phyloP scores from a whole-genome alignment of 2,113 vertebrate genomes.

The Protobothrops flavoviridis region DNA sequence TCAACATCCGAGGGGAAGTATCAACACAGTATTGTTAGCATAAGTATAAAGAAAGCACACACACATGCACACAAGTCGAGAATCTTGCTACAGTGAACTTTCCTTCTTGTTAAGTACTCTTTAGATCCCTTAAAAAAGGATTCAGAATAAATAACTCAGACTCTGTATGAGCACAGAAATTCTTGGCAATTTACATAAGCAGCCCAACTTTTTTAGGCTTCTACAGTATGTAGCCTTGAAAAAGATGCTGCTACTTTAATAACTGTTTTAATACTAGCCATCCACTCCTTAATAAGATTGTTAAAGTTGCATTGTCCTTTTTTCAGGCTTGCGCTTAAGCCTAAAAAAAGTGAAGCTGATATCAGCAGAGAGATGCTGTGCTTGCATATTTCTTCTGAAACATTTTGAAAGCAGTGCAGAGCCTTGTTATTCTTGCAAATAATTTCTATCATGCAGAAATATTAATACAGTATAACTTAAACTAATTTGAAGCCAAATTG shows the following conservation, averaged over 20 bases:
- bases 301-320: not conserved
- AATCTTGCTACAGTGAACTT: slow-evolving; percentile 21
- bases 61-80: slow-evolving; percentile 39
- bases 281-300: not conserved
- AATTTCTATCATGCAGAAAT: not conserved
- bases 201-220: not conserved
- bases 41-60: slow-evolving; percentile 39
- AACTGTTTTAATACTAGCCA: not conserved
- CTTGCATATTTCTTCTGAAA: not conserved
- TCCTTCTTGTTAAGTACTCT: not conserved
- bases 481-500: not conserved
- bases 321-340: not conserved
- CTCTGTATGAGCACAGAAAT: not conserved
- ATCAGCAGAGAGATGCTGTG: not conserved
- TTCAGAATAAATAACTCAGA: not conserved
- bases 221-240: not conserved
- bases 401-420: not conserved
- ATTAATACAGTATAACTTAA: not conserved
- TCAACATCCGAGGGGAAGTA: slow-evolving; percentile 35
- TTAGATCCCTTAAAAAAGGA: not conserved
- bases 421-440: not conserved
- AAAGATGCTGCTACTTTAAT: not conserved
- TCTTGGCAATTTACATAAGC: not conserved
- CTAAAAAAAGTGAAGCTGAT: not conserved
- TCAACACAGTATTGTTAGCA: slow-evolving; percentile 41